Conservation (phyloP, 2,113 vertebrate genomes). For the Meleagris gallopavo region DNA sequence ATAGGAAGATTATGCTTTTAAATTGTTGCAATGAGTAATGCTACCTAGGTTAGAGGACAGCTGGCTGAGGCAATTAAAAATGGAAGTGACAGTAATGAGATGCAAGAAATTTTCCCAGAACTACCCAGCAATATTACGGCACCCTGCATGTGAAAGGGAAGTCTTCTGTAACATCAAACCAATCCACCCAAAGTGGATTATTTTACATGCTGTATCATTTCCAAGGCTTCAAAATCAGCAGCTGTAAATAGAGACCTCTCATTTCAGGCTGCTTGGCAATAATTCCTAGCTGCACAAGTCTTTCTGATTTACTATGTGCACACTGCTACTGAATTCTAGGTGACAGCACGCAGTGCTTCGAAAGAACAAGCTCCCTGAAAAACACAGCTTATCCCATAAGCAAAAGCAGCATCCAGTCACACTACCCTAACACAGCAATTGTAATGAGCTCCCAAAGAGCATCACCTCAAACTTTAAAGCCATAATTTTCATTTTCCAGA, state of each 20-base stretch:
- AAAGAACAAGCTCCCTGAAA: not conserved
- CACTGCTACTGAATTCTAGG: not conserved
- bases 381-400: not conserved
- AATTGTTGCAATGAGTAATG: not conserved
- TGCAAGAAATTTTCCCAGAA: not conserved
- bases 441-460: not conserved
- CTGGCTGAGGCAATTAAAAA: not conserved
- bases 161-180: no score
- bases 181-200: not conserved
- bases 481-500: not conserved
- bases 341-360: not conserved
- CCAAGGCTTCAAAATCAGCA: not conserved
- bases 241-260: not conserved
- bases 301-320: not conserved
- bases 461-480: not conserved
- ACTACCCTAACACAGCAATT: not conserved
- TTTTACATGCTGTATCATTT: not conserved
- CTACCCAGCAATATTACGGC: not conserved
- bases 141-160: not conserved
- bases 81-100: not conserved
- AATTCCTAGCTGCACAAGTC: not conserved
- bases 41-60: not conserved
- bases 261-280: not conserved
- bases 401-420: not conserved
- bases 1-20: not conserved